Base-by-base conservation (phyloP, 2,797 vertebrate species). In the Fistularia tabacaria region DNA sequence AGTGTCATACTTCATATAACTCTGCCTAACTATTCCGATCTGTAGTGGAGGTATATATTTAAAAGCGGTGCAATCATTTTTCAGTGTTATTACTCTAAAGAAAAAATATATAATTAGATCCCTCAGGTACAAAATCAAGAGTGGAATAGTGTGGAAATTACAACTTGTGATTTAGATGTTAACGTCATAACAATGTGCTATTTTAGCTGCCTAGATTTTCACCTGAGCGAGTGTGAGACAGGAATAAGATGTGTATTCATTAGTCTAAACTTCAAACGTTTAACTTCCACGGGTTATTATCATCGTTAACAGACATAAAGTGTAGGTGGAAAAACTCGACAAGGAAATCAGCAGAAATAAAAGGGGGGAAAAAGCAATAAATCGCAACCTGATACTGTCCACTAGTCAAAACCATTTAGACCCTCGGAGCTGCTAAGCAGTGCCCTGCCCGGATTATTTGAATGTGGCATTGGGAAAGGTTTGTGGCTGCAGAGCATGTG, bases 171-270 rank as follows among this genome's bases (percentile, higher is more conserved):
- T 48, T 58, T 46, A 71, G 64, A 77, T 54, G 69, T 54, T 66
- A 71, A 76, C 62, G 65, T 77, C 57, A 68, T 51, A 65, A 70
- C 64, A 70, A 54, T 10, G 60, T 76, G 61, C 46, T 56, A 10
- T 46, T 73, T 73, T 57, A 54, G 43, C 61, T 1, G 38, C 49
- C 43, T 55, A 57, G 45, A 51, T 67, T 62, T 49, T 49, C 6
- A 51, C 55, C 25, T n/a, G 49, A 64, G 15, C 38, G 40, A 67
- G 57, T 64, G 71, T 51, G 50, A 73, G 54, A 47, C 48, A 64
- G 45, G 61, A 69, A 73, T 64, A n/a, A 57, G 36, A 62, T 55
- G 25, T 5, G 25, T 25, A 25, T 25, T 14, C 14, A 10, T 42
- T 11, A 10, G 10, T 11, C 9, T 42, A 6, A 6, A 6, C 41